Evolutionary conservation across 2,113 vertebrate genomes (phyloP).

Genomic region (Plotosus lineatus): DNA sequence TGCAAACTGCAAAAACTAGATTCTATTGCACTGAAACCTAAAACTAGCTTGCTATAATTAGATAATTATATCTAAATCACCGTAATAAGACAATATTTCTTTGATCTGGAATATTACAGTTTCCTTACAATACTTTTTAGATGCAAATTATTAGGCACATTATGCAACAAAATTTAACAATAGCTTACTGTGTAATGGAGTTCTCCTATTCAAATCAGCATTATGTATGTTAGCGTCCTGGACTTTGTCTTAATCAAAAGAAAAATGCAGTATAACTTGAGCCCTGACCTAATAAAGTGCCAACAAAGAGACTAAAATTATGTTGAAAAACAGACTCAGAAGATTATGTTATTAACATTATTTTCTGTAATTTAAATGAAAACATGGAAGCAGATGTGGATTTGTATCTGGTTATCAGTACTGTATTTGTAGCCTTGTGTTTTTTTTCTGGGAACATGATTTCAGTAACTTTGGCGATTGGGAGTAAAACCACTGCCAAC

Average conservation of each 20-base stretch:
- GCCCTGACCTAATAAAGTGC: background rate
- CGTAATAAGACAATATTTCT: background rate
- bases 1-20: background rate
- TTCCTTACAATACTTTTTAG: background rate
- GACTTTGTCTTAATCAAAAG: background rate
- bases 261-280: background rate
- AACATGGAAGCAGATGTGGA: background rate
- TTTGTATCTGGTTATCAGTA: background rate
- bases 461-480: background rate
- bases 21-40: background rate
- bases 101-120: background rate
- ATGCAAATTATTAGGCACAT: background rate
- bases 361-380: background rate
- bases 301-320: background rate
- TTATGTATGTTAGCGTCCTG: background rate
- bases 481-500: background rate
- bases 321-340: background rate
- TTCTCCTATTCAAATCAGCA: background rate
- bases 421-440: background rate
- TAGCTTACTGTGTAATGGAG: background rate
- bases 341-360: background rate
- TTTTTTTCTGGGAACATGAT: background rate
- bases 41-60: background rate
- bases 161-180: background rate
- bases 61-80: no score